Conservation (phyloP, 2,113 vertebrate genomes). For the Tautogolabrus adspersus region DNA sequence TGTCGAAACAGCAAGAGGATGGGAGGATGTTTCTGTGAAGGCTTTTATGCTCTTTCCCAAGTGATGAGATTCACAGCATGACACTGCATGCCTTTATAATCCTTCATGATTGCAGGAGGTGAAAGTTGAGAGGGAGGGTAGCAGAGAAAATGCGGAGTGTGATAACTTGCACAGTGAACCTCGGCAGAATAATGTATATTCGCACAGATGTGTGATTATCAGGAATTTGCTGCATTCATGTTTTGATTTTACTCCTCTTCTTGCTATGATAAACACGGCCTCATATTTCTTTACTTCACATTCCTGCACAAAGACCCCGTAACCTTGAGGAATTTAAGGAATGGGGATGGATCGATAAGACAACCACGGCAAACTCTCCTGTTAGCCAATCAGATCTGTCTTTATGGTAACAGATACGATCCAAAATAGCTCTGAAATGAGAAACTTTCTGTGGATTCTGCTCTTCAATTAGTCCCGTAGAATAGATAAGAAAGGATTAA, state of each 20-base stretch:
- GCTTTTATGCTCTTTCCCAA: not conserved
- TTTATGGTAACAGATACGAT: conserved; percentile 33
- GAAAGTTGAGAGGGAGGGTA: conserved; percentile 35
- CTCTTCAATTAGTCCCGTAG: conserved; percentile 50
- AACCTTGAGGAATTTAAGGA: conserved; percentile 48
- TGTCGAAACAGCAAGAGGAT: too few relatives aligned
- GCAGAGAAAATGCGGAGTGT: not conserved
- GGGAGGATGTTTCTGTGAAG: too few relatives aligned
- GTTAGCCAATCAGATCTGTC: conserved; percentile 5
- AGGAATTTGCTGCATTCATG: not conserved
- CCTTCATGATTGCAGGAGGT: conserved; percentile 22
- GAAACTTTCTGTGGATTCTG: conserved; percentile 43
- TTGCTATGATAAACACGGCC: not conserved
- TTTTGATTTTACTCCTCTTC: not conserved
- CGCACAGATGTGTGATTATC: not conserved
- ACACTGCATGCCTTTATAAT: conserved; percentile 34
- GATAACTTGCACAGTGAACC: too few relatives aligned
- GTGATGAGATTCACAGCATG: not conserved
- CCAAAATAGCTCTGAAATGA: conserved; percentile 47
- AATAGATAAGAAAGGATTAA: conserved; percentile 66
- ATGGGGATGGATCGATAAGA: conserved; percentile 22
- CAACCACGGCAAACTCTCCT: conserved; percentile 4
- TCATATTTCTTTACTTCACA: not conserved
- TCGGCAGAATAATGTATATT: not conserved
- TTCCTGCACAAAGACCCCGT: conserved; percentile 28